These are phyloP conservation scores for Pachycephala philippinensis DNA, from an alignment of 2,113 vertebrate species.

Conservation along the genomic window DNA sequence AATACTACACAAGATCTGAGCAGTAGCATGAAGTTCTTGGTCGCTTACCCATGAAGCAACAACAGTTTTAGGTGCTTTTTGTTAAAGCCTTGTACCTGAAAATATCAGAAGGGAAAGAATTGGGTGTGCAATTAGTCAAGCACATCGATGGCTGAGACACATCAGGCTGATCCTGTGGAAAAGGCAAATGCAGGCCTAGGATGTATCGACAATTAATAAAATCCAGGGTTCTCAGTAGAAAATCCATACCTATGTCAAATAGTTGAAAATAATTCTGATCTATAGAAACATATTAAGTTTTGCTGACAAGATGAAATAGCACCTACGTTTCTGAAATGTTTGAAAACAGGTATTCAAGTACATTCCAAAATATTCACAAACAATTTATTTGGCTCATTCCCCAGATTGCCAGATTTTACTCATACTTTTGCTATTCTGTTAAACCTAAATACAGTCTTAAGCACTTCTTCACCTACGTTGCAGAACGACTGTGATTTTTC, in stretches of 20 bases:
- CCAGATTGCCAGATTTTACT: background rate
- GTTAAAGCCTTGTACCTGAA: background rate
- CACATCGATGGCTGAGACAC: background rate
- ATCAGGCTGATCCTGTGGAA: background rate
- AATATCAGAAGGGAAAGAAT: background rate
- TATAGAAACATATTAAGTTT: background rate
- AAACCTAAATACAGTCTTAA: background rate
- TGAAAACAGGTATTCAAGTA: background rate
- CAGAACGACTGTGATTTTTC: background rate
- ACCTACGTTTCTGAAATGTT: background rate
- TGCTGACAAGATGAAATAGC: background rate
- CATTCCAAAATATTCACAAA: background rate
- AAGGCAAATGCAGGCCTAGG: background rate
- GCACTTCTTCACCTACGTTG: background rate
- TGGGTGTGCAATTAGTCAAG: background rate
- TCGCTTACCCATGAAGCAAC: background rate
- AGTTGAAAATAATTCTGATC: background rate
- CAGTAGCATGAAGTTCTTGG: background rate
- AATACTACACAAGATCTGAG: background rate
- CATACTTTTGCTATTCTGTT: background rate
- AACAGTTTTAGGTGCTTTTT: background rate
- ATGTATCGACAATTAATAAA: background rate
- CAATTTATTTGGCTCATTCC: background rate
- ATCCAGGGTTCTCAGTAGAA: background rate
- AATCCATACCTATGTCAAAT: background rate